Conservation (phyloP, 2,888 invertebrate genomes). For the Nephrotoma flavescens region DNA sequence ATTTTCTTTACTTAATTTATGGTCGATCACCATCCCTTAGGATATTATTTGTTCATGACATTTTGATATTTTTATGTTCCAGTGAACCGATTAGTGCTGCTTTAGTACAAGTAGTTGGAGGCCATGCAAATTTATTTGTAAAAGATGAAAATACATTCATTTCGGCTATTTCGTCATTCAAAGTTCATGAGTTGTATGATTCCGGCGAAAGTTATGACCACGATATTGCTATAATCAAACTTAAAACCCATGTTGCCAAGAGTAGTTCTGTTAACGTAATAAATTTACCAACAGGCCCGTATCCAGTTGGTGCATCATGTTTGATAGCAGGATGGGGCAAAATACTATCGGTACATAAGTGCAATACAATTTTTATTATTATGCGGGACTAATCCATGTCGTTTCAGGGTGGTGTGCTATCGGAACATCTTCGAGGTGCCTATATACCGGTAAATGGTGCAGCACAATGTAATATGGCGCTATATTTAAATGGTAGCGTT, state of each 20-base stretch:
- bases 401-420: background rate
- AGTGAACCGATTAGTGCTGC: background rate
- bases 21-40: too few species aligned
- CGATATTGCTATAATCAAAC: background rate
- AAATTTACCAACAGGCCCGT: background rate
- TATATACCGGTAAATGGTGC: background rate
- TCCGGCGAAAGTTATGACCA: background rate
- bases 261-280: background rate
- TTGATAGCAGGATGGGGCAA: slow-evolving; percentile 8
- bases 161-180: background rate
- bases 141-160: background rate
- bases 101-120: background rate
- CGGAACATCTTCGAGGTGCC: background rate
- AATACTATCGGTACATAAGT: background rate
- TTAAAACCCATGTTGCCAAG: background rate
- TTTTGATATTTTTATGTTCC: background rate
- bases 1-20: too few species aligned
- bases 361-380: too few species aligned
- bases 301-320: background rate
- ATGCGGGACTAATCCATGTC: background rate
- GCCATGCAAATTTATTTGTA: background rate
- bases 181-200: background rate
- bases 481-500: background rate
- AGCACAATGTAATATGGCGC: background rate
- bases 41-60: too few species aligned